These are phyloP conservation scores for Papilio aristodemus DNA, from an alignment of 1,140 invertebrate genomes.

Conservation along the genomic window DNA sequence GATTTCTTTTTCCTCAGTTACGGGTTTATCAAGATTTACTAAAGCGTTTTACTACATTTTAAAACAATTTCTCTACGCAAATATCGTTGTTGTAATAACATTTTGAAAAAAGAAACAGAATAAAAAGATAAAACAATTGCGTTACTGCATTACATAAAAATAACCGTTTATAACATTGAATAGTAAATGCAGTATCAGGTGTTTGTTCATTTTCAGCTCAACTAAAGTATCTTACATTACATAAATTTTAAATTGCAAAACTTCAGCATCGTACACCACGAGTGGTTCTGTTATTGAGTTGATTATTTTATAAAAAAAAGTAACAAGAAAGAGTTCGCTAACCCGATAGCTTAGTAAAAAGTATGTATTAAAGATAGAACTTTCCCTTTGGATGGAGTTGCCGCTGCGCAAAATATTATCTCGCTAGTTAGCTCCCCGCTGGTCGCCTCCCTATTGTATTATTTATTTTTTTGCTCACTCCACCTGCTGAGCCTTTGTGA, in stretches of 20 bases:
- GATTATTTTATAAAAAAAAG: not conserved
- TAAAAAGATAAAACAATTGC: too few species aligned
- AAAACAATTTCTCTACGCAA: too few species aligned
- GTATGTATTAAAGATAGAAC: not conserved
- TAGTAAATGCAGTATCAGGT: not conserved
- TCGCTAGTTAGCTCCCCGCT: constrained; percentile 41
- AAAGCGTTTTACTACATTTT: too few species aligned
- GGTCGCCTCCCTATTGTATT: constrained; percentile 30
- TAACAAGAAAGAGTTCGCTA: not conserved
- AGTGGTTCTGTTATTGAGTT: not conserved
- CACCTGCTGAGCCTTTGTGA: constrained; percentile 40
- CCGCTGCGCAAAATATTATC: constrained; percentile 32
- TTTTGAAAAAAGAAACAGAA: too few species aligned
- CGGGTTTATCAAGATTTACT: not conserved
- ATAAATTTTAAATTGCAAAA: not conserved
- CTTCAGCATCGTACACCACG: not conserved
- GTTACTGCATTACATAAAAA: too few species aligned
- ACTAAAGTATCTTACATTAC: not conserved
- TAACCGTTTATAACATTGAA: too few species aligned
- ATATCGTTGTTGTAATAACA: too few species aligned
- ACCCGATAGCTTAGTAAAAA: constrained; percentile 13
- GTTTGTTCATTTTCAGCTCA: not conserved
- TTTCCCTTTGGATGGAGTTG: not conserved
- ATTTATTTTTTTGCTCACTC: constrained; percentile 32
- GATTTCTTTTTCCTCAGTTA: not conserved